Evolutionary conservation across 2,888 invertebrate species (phyloP).

Genomic region (Geophilus truncorum): DNA sequence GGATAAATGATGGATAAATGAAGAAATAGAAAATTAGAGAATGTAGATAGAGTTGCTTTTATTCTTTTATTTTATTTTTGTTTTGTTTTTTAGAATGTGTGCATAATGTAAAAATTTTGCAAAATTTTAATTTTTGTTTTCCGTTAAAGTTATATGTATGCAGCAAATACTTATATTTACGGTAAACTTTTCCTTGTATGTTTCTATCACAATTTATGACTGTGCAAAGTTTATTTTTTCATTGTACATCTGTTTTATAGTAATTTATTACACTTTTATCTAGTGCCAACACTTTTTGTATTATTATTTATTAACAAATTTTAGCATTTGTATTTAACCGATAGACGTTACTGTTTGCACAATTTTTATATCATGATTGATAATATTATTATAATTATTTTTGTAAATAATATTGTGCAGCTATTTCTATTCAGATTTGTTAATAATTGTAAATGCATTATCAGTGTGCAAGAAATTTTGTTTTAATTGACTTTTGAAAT

Average conservation of each 20-base stretch:
- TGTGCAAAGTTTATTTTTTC: not conserved
- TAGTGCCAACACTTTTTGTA: not conserved
- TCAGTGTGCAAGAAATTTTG: not conserved
- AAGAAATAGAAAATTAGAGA: not conserved
- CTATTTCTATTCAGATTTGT: not conserved
- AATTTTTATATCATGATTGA: not conserved
- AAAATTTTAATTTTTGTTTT: not conserved
- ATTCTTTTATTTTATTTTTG: not conserved
- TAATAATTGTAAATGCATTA: not conserved
- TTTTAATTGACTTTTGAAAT: not conserved
- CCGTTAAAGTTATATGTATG: not conserved
- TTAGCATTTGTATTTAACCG: too few species aligned
- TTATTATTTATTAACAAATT: too few species aligned
- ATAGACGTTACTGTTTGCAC: not conserved
- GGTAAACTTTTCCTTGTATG: not conserved
- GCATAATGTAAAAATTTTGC: slow-evolving; percentile 1
- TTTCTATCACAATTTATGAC: not conserved
- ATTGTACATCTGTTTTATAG: slow-evolving; percentile 6
- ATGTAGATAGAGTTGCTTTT: not conserved
- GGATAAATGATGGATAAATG: not conserved
- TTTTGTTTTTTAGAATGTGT: not conserved
- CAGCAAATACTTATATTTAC: not conserved
- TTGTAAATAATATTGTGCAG: not conserved
- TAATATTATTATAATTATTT: too few species aligned
- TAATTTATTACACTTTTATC: not conserved